Evolutionary conservation across 2,888 invertebrate species (phyloP).

Genomic region (Nesidiocoris tenuis): DNA sequence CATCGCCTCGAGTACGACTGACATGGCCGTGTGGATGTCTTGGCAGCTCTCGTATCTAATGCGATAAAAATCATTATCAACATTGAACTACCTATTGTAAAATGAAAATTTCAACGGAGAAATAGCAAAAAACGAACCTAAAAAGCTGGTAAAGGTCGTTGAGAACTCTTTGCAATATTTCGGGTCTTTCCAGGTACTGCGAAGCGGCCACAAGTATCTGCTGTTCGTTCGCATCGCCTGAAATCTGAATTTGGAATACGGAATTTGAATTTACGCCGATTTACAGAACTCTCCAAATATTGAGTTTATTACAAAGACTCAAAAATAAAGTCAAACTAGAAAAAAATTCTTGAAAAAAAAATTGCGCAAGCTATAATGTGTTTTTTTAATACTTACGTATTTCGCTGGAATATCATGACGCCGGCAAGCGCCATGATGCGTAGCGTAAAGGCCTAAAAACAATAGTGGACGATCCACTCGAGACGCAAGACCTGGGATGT

Average conservation of each 20-base stretch:
- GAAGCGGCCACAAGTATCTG: slow-evolving; percentile 84
- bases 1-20: slow-evolving; percentile 86
- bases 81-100: too few species aligned
- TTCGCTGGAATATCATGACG: slow-evolving; percentile 88
- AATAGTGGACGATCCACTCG: slow-evolving; percentile 76
- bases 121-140: slow-evolving; percentile 59
- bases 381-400: slow-evolving; percentile 67
- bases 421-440: slow-evolving; percentile 84
- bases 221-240: slow-evolving; percentile 87
- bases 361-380: too few species aligned
- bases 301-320: not conserved
- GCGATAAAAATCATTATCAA: too few species aligned
- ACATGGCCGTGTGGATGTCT: slow-evolving; percentile 71
- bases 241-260: slow-evolving; percentile 71
- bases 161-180: slow-evolving; percentile 77
- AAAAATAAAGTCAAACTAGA: not conserved
- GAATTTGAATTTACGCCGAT: too few species aligned
- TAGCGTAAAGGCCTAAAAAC: slow-evolving; percentile 89
- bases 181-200: slow-evolving; percentile 81
- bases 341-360: too few species aligned
- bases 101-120: not conserved
- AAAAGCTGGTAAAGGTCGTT: slow-evolving; percentile 89
- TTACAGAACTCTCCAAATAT: too few species aligned
- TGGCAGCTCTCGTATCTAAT: slow-evolving; percentile 67
- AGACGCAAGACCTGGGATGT: slow-evolving; percentile 83